Evolutionary conservation across 2,113 vertebrate species (phyloP), one percentile per base, ranked within the genome.

Genomic region (Callocephalon fimbriatum): DNA sequence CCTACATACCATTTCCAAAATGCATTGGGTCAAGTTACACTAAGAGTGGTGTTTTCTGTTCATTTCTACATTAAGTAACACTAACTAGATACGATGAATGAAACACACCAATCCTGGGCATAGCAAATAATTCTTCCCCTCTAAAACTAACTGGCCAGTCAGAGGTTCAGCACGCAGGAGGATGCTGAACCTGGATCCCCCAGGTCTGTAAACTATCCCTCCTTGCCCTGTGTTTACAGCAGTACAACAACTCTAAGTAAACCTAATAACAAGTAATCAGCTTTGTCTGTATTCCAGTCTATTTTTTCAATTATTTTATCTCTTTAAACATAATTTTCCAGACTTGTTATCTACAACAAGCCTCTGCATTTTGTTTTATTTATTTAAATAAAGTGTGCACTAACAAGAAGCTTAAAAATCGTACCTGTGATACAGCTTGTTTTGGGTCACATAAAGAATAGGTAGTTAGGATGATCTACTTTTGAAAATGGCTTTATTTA

Each of bases 31-130:
- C 40, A 40, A 40, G 40, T 40, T 40, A 40, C 40, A 40, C 40
- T 40, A 2, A 58, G 44, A 22, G 9, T 0, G 0, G 23, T n/a
- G 13, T 2, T 72, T 78, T 59, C 58, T 56, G 11, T 61, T 82
- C 8, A 38, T 56, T 85, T 82, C 16, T 73, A 65, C 22, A 5
- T 81, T 31, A 83, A 83, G 5, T n/a, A 88, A 62, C 12, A 3
- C 11, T 68, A 58, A 62, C 4, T 56, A 77, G 42, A 42, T 71
- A 27, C 0, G 9, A 48, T 40, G n/a, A 80, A 14, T 27, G 53
- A 92, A 74, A 73, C 0, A 2, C 17, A 50, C 6, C 27, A 26
- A 1, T 74, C 40, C 51, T 48, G 10, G 35, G 11, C 37, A 67
- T 6, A 45, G 26, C 23, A 63, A 70, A 31, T 45, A 45, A 40